phyloP scores from a whole-genome alignment of 1,140 invertebrate species.

The Aphaenogaster floridana region DNA sequence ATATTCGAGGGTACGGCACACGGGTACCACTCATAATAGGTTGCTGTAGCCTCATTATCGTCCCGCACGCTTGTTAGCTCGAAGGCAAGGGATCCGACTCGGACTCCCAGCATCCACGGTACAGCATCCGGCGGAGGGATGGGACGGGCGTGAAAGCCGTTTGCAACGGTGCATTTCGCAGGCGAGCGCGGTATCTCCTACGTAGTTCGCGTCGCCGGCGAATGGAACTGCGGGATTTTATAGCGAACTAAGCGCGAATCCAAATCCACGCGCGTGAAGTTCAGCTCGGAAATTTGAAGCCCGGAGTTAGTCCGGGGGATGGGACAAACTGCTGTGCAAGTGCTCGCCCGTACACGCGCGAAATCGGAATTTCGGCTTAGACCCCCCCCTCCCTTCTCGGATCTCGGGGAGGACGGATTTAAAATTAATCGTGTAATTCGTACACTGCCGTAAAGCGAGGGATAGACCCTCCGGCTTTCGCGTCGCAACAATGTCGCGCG shows the following conservation, averaged over 20 bases:
- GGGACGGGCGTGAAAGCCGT: slow-evolving; percentile 17
- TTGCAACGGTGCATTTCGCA: slow-evolving; percentile 41
- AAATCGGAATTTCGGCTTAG: slow-evolving; percentile 46
- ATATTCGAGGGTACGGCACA: neutral
- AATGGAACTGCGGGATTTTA: slow-evolving; percentile 47
- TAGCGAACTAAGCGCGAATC: slow-evolving; percentile 40
- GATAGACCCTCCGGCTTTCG: neutral
- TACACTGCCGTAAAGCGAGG: slow-evolving; percentile 19
- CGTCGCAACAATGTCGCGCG: slow-evolving; percentile 6
- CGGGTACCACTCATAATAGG: slow-evolving; percentile 16
- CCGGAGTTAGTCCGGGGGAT: slow-evolving; percentile 35
- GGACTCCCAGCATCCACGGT: neutral
- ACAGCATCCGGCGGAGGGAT: neutral
- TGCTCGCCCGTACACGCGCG: neutral
- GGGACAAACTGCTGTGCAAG: slow-evolving; percentile 29
- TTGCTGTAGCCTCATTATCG: slow-evolving; percentile 54
- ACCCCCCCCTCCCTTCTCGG: neutral
- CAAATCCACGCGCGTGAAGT: slow-evolving; percentile 48
- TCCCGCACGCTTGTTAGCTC: slow-evolving; percentile 48
- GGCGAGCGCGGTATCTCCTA: slow-evolving; percentile 1
- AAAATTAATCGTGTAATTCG: slow-evolving; percentile 57
- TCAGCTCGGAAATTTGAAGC: slow-evolving; percentile 41
- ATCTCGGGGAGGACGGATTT: slow-evolving; percentile 22
- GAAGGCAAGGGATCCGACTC: slow-evolving; percentile 8
- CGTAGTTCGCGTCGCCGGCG: slow-evolving; percentile 9